Conservation (phyloP, 2,113 vertebrate genomes). For the Callocephalon fimbriatum region DNA sequence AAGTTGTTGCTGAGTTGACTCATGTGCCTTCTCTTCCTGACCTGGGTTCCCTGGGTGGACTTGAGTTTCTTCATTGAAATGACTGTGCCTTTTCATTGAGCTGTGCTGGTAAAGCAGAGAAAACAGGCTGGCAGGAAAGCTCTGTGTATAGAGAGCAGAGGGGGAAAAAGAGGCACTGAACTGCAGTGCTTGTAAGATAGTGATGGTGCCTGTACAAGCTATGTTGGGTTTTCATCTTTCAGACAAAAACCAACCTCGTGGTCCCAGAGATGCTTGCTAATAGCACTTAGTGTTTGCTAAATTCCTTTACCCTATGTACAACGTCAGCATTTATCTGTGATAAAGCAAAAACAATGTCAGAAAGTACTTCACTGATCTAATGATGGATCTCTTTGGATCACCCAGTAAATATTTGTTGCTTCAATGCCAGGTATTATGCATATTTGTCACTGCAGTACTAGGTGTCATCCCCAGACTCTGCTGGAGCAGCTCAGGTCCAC, state of each 20-base stretch:
- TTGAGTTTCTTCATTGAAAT: background rate
- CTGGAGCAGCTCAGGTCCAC: background rate
- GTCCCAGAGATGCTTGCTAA: background rate
- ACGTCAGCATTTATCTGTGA: background rate
- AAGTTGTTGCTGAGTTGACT: accelerated
- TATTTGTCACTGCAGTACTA: background rate
- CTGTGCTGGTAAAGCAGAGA: background rate
- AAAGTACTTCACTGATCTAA: background rate
- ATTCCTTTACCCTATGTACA: background rate
- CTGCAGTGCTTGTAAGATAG: accelerated
- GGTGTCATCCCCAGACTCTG: background rate
- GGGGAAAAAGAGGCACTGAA: accelerated
- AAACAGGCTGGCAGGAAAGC: background rate
- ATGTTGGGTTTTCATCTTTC: background rate
- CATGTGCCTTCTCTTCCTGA: background rate
- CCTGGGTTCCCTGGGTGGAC: background rate
- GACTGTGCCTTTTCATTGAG: background rate
- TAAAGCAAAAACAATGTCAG: background rate
- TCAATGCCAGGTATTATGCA: background rate
- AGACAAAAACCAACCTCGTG: background rate
- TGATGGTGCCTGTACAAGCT: background rate
- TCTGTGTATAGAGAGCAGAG: background rate
- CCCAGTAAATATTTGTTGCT: background rate
- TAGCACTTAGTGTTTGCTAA: background rate
- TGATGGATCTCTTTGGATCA: background rate